Evolutionary conservation across 2,888 invertebrate genomes (phyloP), one percentile per base, ranked within the genome.

Genomic region (Conomelus anceps): DNA sequence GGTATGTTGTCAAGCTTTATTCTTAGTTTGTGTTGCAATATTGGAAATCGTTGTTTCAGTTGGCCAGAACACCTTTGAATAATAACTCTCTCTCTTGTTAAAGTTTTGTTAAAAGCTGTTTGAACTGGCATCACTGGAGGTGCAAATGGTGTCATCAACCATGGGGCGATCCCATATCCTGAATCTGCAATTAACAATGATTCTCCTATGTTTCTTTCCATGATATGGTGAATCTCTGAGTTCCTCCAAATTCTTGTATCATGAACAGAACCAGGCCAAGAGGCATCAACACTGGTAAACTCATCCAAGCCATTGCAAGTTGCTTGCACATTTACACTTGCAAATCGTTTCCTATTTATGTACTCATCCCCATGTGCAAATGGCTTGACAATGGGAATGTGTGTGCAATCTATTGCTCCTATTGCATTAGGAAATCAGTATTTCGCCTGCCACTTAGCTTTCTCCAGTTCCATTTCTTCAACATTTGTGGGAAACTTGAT

Each of bases 11-110:
- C n/a, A n/a, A n/a, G n/a, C n/a, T n/a, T n/a, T n/a, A n/a, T n/a
- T n/a, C n/a, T n/a, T n/a, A n/a, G n/a, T n/a, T n/a, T n/a, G n/a
- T n/a, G n/a, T n/a, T n/a, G n/a, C n/a, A n/a, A n/a, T n/a, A n/a
- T n/a, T n/a, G 89, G 89, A 34, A 89, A 89, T 22, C 87, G 41
- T 84, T 22, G 63, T 34, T 89, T 89, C 0, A 89, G 22, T 22
- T 89, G 87, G 3, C 89, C 89, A 22, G 87, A 89, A 7, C 23
- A 85, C 29, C 89, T 23, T 89, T 89, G 84, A 23, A 89, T 87
- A n/a, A 89, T 84, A 20, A 87, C 26, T 9, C 89, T 24, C n/a
- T 87, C 89, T 84, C 23, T 87, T 0, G 23, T 13, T 20, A 84
- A 84, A 20, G 0, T 3, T n/a, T 20, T 22, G 23, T 89, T 89